Percentiles rank a stretch among this genome's conserved stretches.
These are phyloP conservation scores for Watsonalla binaria DNA, from an alignment of 2,888 invertebrate species.

Conservation along the genomic window DNA sequence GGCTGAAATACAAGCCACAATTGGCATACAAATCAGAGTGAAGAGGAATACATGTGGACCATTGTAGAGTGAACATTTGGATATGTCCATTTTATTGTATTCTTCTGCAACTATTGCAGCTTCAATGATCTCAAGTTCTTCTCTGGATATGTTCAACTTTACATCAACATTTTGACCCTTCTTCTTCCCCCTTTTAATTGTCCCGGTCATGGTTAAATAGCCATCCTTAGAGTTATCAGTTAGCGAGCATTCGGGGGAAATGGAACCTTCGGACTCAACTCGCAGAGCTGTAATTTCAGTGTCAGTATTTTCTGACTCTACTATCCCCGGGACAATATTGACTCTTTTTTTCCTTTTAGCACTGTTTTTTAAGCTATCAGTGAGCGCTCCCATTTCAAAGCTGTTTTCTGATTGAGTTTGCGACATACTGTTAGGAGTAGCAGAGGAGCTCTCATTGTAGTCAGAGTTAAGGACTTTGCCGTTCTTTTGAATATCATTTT, in stretches of 20 bases:
- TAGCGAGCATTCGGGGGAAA: constrained; percentile 78
- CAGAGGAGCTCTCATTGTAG: constrained; percentile 58
- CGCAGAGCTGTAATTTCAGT: constrained; percentile 61
- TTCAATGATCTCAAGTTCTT: constrained; percentile 84
- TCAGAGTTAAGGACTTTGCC: constrained; percentile 56
- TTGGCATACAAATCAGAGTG: constrained; percentile 81
- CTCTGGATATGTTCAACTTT: constrained; percentile 84
- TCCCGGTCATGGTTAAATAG: constrained; percentile 85
- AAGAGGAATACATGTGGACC: constrained; percentile 83
- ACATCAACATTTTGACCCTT: constrained; percentile 86
- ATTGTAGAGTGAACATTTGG: constrained; percentile 75
- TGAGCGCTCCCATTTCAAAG: constrained; percentile 66
- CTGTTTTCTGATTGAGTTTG: constrained; percentile 74
- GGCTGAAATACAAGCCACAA: constrained; percentile 81
- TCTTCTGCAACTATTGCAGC: constrained; percentile 80
- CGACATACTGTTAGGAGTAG: constrained; percentile 65
- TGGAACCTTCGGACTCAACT: constrained; percentile 69
- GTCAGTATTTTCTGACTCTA: constrained; percentile 59
- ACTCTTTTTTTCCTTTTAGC: constrained; percentile 80
- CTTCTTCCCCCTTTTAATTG: constrained; percentile 84
- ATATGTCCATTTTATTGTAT: constrained; percentile 76
- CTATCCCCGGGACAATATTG: constrained; percentile 78
- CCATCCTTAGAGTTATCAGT: constrained; percentile 74
- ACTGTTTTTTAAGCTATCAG: constrained; percentile 68
- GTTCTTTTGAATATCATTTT: constrained; percentile 56